A percentile compares a stretch with the other conserved stretches of the same genome.
These are phyloP conservation scores for Thunnus albacares DNA, from an alignment of 2,797 vertebrate genomes.

Conservation along the genomic window DNA sequence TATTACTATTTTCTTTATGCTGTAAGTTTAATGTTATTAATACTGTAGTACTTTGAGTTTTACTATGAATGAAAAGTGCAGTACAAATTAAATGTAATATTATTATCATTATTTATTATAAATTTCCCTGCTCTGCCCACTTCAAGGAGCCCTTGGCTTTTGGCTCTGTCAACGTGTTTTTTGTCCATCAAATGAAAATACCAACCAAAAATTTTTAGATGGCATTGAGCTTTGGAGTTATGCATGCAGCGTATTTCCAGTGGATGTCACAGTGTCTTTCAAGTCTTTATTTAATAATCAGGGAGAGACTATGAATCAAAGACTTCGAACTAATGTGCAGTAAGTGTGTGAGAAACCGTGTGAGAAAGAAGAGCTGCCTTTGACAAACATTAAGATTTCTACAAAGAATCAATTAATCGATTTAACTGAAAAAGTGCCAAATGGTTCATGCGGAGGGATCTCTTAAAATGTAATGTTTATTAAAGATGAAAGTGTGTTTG, in stretches of 20 bases:
- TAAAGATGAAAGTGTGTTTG: not conserved
- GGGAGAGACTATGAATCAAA: slow-evolving; percentile 8
- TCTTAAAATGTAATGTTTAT: not conserved
- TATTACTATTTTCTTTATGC: too few relatives aligned
- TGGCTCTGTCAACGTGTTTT: slow-evolving; percentile 56
- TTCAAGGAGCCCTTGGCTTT: slow-evolving; percentile 56
- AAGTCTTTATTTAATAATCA: slow-evolving; percentile 33
- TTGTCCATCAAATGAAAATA: slow-evolving; percentile 55
- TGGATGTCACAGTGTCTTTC: slow-evolving; percentile 8
- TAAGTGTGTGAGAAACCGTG: slow-evolving; percentile 1
- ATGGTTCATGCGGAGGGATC: not conserved
- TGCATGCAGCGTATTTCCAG: slow-evolving; percentile 11
- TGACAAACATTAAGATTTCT: slow-evolving; percentile 21
- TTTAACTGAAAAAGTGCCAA: not conserved
- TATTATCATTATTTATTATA: slow-evolving; percentile 10
- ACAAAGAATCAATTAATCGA: slow-evolving; percentile 5
- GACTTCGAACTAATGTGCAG: slow-evolving; percentile 27
- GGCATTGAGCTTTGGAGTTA: slow-evolving; percentile 9
- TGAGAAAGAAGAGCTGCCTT: slow-evolving; percentile 7
- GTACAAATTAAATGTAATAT: too few relatives aligned
- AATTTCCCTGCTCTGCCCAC: slow-evolving; percentile 61
- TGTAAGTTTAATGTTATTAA: too few relatives aligned
- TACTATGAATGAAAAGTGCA: too few relatives aligned
- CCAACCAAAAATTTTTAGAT: slow-evolving; percentile 10
- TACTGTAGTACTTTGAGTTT: too few relatives aligned